Evolutionary conservation across 1,140 invertebrate genomes (phyloP), one percentile per base, ranked within the genome.

Genomic region (Leptopilina boulardi): DNA sequence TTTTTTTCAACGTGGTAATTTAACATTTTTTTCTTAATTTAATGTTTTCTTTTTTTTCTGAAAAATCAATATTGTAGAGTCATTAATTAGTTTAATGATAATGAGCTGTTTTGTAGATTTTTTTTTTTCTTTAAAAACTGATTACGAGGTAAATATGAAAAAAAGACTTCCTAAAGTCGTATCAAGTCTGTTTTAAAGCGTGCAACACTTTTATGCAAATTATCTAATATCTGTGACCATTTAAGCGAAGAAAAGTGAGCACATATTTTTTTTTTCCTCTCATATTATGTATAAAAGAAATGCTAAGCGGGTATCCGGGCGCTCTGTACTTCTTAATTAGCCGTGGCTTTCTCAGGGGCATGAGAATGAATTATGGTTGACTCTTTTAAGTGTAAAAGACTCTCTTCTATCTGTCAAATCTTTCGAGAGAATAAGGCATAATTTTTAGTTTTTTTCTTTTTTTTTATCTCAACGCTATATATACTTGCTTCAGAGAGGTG

Each of bases 121-220:
- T 26, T 26, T 9, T 11, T n/a, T n/a, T n/a, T n/a, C n/a, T n/a
- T n/a, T n/a, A n/a, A n/a, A 13, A 38, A 13, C 11, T 23, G 13
- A 23, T 15, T 30, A 23, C 15, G 13, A 66, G 21, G 13, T 30
- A 30, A n/a, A n/a, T n/a, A n/a, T n/a, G n/a, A n/a, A n/a, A n/a
- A n/a, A 66, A 15, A 23, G 21, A 11, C 23, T 26, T 66, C 19
- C 23, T 66, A 66, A 66, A 66, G 23, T 30, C 56, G 15, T 18
- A 66, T 66, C 56, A 66, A 66, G 54, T 26, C 9, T 6, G n/a
- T 59, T 56, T n/a, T n/a, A n/a, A 26, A 34, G 19, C n/a, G 23
- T 38, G 42, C 23, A 56, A 74, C 26, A 4, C 54, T 19, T 75
- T 78, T 73, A 75, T 78, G 66, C 73, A 75, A 75, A 78, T 78